These are phyloP conservation scores for Brachionus calyciflorus DNA, from an alignment of 1,140 invertebrate species.

Conservation along the genomic window DNA sequence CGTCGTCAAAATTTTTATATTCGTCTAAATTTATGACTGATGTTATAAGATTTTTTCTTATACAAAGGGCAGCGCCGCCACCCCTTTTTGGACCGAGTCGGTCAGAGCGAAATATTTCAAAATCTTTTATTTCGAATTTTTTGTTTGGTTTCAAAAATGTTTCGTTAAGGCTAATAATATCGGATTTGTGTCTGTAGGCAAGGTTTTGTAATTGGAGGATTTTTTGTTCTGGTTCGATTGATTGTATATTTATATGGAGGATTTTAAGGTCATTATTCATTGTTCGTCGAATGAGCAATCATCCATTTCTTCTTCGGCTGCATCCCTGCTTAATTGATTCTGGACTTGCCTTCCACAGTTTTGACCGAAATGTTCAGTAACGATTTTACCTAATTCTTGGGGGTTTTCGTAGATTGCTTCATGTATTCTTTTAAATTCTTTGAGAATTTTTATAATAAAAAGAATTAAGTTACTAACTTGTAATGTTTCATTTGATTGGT, in stretches of 20 bases:
- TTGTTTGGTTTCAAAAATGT: background rate
- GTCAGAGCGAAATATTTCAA: background rate
- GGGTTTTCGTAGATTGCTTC: background rate
- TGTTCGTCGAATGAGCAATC: no score
- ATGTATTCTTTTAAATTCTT: background rate
- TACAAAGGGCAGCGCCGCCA: background rate
- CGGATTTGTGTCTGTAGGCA: background rate
- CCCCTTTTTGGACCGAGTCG: background rate
- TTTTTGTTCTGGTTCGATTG: background rate
- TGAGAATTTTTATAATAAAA: background rate
- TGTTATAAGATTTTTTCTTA: background rate
- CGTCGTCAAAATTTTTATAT: no score
- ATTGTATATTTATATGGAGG: no score
- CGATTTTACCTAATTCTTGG: background rate
- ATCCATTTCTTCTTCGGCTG: background rate
- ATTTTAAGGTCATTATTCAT: no score
- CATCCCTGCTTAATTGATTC: background rate
- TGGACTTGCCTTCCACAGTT: background rate
- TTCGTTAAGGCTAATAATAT: background rate
- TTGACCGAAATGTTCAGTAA: background rate
- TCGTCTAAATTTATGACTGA: no score
- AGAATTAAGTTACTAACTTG: background rate
- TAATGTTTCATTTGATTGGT: background rate
- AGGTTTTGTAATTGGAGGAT: background rate
- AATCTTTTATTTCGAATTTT: background rate